Evolutionary conservation across 2,797 vertebrate species (phyloP), one percentile per base, ranked within the genome.

Genomic region (Chromobotia macracanthus): DNA sequence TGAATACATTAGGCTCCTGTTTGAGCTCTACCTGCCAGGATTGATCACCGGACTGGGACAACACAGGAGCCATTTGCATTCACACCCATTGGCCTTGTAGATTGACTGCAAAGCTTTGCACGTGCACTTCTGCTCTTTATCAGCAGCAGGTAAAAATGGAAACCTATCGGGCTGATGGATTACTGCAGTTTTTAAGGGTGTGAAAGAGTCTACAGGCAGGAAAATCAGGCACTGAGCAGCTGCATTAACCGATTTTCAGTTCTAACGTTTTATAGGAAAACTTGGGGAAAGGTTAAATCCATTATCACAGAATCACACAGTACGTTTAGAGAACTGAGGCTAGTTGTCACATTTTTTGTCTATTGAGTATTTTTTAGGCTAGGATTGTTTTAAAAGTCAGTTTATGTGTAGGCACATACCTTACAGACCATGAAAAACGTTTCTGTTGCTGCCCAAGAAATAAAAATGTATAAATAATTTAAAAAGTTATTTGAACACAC

Each of bases 1-100:
- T 90, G 93, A 94, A 94, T 92, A 89, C 92, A 93, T 94, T 92
- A 92, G 87, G 86, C 85, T 89, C 87, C 89, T 86, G 91, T 89
- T 90, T 86, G 89, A 90, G 84, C 89, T 84, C 89, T 93, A 92
- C 91, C 91, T 94, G 92, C 89, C 92, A 91, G 87, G 89, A 90
- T 88, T 91, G 87, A 85, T 86, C 85, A 86, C 84, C 81, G 86
- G 87, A 86, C 87, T 89, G 90, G 88, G 90, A 89, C 87, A 87
- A 88, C 83, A 84, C 86, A 86, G 87, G 82, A 86, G 77, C 84
- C 84, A 84, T 87, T 77, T 81, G 86, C 87, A 81, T 87, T 89
- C 86, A 80, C 82, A 72, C 72, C 80, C 69, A 51, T 76, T 86
- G 88, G 85, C 86, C 85, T 12, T 84, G 79, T 87, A 89, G 87